Percentiles rank a stretch among this genome's conserved stretches.
Conservation (phyloP, 2,888 invertebrate genomes). For the Tortrix viridana region DNA sequence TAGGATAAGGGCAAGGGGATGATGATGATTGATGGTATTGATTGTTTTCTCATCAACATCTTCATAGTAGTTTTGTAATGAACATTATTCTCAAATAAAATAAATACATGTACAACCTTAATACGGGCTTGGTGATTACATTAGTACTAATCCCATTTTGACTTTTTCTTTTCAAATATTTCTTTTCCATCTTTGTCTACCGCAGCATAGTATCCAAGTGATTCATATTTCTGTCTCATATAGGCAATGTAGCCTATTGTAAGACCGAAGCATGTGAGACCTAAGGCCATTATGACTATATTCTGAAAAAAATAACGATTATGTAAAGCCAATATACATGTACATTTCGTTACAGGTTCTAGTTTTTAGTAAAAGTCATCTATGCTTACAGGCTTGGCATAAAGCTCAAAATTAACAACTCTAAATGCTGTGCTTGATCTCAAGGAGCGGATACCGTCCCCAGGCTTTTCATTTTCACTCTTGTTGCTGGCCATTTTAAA, state of each 20-base stretch:
- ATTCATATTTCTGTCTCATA: slow-evolving; percentile 92
- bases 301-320: slow-evolving; percentile 88
- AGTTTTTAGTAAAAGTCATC: not conserved
- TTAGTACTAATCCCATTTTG: slow-evolving; percentile 88
- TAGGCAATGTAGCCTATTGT: slow-evolving; percentile 93
- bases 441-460: slow-evolving; percentile 90
- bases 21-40: no score
- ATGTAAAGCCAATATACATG: not conserved
- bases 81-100: no score
- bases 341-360: no score
- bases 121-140: no score
- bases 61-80: no score
- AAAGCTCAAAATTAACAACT: slow-evolving; percentile 94
- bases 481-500: slow-evolving; percentile 49
- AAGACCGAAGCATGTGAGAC: slow-evolving; percentile 88
- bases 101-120: no score
- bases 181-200: slow-evolving; percentile 91
- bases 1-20: no score
- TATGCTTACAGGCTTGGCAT: slow-evolving; percentile 92
- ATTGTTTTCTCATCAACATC: no score
- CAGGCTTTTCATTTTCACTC: slow-evolving; percentile 80
- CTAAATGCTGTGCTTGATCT: slow-evolving; percentile 90
- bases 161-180: slow-evolving; percentile 89
- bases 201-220: slow-evolving; percentile 91
- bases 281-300: slow-evolving; percentile 92